Conservation (phyloP, 2,888 invertebrate species). For the Rhagonycha lutea region DNA sequence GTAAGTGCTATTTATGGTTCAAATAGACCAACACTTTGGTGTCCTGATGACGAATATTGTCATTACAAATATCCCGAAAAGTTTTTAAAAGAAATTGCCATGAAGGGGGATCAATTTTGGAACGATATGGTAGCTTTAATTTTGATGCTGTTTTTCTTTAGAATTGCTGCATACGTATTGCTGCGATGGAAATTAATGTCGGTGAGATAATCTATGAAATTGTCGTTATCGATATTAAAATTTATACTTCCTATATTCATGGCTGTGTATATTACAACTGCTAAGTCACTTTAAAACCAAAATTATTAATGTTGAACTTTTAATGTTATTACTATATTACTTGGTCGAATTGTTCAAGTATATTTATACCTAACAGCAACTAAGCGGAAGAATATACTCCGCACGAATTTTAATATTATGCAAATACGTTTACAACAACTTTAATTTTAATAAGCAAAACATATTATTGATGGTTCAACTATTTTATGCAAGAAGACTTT, state of each 20-base stretch:
- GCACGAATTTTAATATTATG: neutral
- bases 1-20: conserved; percentile 84
- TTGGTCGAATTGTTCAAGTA: neutral
- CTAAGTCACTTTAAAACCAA: neutral
- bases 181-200: conserved; percentile 78
- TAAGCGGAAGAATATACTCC: neutral
- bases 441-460: neutral
- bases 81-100: conserved; percentile 81
- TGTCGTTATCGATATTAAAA: neutral
- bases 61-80: conserved; percentile 81
- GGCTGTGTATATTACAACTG: conserved; percentile 1
- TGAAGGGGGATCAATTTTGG: conserved; percentile 81
- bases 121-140: conserved; percentile 77
- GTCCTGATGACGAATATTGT: conserved; percentile 73
- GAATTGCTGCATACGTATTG: conserved; percentile 70
- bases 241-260: neutral
- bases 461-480: neutral
- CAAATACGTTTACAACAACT: neutral
- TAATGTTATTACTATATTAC: neutral
- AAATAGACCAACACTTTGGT: conserved; percentile 74
- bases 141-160: conserved; percentile 67
- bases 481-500: neutral
- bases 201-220: conserved; percentile 59
- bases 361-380: neutral
- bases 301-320: neutral